Evolutionary conservation across 2,888 invertebrate species (phyloP).

Genomic region (Lycocerus yunnanus): DNA sequence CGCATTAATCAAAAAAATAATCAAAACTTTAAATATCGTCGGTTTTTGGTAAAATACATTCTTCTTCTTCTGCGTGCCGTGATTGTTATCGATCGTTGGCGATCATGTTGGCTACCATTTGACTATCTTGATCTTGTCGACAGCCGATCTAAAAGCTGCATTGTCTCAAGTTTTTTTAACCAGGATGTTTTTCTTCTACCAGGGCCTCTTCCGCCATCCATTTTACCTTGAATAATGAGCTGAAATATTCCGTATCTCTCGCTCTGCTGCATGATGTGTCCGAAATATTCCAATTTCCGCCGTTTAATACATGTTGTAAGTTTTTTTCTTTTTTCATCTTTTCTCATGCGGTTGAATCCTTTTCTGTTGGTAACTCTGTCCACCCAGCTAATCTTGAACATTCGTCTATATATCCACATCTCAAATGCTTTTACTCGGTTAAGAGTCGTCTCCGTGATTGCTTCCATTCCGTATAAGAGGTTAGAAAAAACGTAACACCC

Average conservation of each 20-base stretch:
- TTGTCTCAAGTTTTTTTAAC: not conserved
- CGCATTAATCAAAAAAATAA: too few species aligned
- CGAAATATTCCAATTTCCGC: too few species aligned
- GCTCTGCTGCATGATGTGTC: not conserved
- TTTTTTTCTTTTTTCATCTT: not conserved
- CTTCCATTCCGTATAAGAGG: not conserved
- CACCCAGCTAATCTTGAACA: too few species aligned
- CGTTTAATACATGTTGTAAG: not conserved
- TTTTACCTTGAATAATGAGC: not conserved
- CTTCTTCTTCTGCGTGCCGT: conserved; percentile 4
- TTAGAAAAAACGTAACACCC: too few species aligned
- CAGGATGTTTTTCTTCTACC: not conserved
- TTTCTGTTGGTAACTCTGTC: too few species aligned
- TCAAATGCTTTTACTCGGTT: too few species aligned
- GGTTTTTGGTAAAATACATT: too few species aligned
- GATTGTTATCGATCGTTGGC: conserved; percentile 14
- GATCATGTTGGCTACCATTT: not conserved
- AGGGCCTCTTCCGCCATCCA: not conserved
- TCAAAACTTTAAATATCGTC: too few species aligned
- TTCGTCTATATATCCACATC: too few species aligned
- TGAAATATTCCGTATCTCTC: not conserved
- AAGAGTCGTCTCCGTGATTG: too few species aligned
- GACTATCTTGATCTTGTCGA: not conserved
- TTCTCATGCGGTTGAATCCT: too few species aligned
- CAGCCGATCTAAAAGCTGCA: not conserved